A percentile compares a stretch with the other conserved stretches of the same genome.
These are phyloP conservation scores for Athene noctua DNA, from an alignment of 2,113 vertebrate genomes.

Conservation along the genomic window DNA sequence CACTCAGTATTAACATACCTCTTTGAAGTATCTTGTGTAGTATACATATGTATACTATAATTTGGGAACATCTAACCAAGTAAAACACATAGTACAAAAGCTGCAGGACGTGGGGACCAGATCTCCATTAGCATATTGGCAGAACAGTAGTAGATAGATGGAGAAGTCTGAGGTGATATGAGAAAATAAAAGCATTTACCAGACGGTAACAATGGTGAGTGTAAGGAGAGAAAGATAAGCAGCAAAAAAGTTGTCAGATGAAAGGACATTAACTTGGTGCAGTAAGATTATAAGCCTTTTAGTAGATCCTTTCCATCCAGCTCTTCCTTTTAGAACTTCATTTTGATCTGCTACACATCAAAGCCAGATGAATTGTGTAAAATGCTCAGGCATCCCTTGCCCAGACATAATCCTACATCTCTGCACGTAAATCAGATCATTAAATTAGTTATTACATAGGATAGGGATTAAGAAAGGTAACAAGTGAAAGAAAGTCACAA, in stretches of 20 bases:
- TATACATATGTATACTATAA: background rate
- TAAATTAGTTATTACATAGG: background rate
- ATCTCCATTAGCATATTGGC: background rate
- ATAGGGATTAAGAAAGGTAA: background rate
- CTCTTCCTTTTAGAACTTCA: background rate
- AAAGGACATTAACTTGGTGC: background rate
- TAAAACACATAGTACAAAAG: background rate
- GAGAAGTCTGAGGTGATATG: background rate
- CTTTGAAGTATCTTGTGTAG: background rate
- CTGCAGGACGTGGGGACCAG: background rate
- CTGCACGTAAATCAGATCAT: background rate
- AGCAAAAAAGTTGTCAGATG: background rate
- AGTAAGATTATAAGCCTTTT: background rate
- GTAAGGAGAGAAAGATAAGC: background rate
- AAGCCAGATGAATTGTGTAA: background rate
- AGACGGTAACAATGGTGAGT: background rate
- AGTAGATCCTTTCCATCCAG: background rate
- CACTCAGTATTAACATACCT: background rate
- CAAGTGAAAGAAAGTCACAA: background rate
- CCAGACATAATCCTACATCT: background rate
- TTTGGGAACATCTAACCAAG: background rate
- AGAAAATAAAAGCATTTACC: background rate
- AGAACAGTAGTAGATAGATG: background rate
- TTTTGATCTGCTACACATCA: background rate
- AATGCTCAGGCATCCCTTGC: background rate